Base-by-base conservation (phyloP, 1,140 invertebrate genomes). In the Caenorhabditis latens region DNA sequence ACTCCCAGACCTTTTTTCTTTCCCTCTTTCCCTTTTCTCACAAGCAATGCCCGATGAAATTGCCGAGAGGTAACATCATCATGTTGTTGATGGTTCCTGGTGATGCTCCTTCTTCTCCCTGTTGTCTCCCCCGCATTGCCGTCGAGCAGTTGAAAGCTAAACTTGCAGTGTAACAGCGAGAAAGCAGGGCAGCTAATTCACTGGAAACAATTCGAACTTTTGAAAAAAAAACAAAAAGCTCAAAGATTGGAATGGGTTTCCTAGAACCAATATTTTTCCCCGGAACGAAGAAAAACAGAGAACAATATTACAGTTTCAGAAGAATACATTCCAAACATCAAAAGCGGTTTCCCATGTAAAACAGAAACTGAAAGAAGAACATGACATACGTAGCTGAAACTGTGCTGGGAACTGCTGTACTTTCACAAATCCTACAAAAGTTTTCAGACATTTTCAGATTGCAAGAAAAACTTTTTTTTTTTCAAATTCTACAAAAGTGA, bases 71-170 rank as follows among this genome's bases (percentile, higher is more conserved):
- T 79, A 79, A 79, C 40, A 71, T 43, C 21, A 65, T 65, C 71
- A 50, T 79, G 71, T 79, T 79, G 71, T 79, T 79, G 71, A 79
- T 79, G 71, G 71, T 79, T 79, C 71, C 71, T 79, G 46, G 46
- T 79, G 71, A 79, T 79, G 46, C 46, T 79, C n/a, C 46, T 48
- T 40, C 14, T 42, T 53, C 5, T n/a, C 46, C 46, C 7, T n/a
- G 50, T n/a, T n/a, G 46, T 75, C 67, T 75, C 67, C 67, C 67
- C 67, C 67, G 67, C 67, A 75, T 46, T 75, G 67, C 63, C 63
- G 40, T n/a, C 8, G 42, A 50, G 71, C 71, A 79, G 71, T 79
- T 79, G 71, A n/a, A 79, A 79, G 71, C 71, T 50, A 43, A 71
- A 46, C 65, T 71, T 71, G 65, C 71, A 79, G 71, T 79, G 71